Evolutionary conservation across 2,113 vertebrate genomes (phyloP).

Genomic region (Seriola rivoliana): DNA sequence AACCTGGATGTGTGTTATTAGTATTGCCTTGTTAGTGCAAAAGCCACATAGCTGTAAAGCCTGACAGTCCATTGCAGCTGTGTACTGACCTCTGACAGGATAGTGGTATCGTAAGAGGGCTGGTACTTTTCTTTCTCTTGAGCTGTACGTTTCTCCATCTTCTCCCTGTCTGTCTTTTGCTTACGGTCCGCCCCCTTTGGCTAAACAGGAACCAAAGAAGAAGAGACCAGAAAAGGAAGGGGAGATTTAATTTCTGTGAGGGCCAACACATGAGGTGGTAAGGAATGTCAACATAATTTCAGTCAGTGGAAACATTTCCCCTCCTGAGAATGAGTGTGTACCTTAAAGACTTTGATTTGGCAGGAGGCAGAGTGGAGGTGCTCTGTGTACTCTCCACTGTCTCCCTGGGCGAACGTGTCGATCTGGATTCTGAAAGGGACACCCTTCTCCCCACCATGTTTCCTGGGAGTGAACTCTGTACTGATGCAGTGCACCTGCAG

Average conservation of each 20-base stretch:
- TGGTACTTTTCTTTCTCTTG: conserved; percentile 99
- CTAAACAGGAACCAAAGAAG: conserved; percentile 72
- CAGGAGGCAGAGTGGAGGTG: conserved; percentile 98
- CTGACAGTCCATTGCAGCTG: neutral
- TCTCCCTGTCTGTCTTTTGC: conserved; percentile 97
- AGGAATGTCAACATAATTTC: neutral
- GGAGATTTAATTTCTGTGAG: neutral
- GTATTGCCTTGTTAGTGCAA: neutral
- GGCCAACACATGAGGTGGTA: neutral
- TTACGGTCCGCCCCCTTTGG: conserved; percentile 98
- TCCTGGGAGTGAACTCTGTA: conserved; percentile 98
- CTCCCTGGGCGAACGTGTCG: conserved; percentile 93
- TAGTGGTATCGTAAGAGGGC: conserved; percentile 97
- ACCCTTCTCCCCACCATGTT: conserved; percentile 97
- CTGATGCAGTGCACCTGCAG: conserved; percentile 97
- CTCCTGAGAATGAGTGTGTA: conserved; percentile 57
- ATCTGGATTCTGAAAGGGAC: conserved; percentile 97
- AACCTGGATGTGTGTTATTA: neutral
- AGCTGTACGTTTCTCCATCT: conserved; percentile 97
- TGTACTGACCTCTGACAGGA: conserved; percentile 93
- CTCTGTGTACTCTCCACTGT: conserved; percentile 92
- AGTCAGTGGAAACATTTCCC: neutral
- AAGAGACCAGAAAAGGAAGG: neutral
- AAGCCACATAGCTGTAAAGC: neutral
- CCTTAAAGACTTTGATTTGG: conserved; percentile 99